Evolutionary conservation across 2,113 vertebrate genomes (phyloP).

Genomic region (Aviceda subcristata): DNA sequence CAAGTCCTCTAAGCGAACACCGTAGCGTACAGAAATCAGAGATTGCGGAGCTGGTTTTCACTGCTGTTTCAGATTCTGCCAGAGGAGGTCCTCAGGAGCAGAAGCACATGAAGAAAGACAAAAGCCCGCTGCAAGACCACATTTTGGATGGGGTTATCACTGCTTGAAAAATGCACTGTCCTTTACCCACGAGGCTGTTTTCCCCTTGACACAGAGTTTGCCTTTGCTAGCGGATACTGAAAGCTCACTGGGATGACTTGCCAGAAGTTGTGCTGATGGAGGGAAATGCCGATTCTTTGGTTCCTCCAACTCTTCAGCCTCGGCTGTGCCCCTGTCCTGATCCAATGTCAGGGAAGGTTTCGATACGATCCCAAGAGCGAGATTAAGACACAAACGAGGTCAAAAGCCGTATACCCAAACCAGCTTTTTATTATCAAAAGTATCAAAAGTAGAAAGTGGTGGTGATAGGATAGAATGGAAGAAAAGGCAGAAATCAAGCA

Average conservation of each 20-base stretch:
- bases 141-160: neutral
- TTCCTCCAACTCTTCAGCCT: neutral
- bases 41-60: neutral
- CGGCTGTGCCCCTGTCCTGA: no score
- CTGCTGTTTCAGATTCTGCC: neutral
- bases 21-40: fast-evolving
- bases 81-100: neutral
- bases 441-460: no score
- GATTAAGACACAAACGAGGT: no score
- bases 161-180: neutral
- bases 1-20: neutral
- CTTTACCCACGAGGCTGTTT: neutral
- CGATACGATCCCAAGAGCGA: no score
- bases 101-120: neutral
- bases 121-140: neutral
- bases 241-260: neutral
- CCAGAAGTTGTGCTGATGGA: neutral
- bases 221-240: neutral
- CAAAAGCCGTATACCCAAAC: no score
- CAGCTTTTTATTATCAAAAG: no score
- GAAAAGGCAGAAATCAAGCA: no score
- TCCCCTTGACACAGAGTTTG: neutral
- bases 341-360: no score
- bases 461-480: no score
- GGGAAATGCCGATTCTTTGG: neutral